Conservation (phyloP, 1,140 invertebrate genomes). For the Nilaparvata lugens region DNA sequence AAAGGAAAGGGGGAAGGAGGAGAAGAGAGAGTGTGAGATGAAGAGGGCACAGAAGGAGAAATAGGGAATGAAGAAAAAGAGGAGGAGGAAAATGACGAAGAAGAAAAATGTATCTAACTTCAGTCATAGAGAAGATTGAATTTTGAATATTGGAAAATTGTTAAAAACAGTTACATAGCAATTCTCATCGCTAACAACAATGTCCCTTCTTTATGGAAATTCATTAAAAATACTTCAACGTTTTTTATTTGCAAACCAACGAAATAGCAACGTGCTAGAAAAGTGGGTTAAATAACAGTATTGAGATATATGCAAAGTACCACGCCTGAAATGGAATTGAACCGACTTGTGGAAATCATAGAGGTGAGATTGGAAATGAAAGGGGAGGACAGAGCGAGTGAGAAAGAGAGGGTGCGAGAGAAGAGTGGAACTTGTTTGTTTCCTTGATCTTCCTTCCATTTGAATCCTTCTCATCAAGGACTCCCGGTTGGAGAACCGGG, state of each 20-base stretch:
- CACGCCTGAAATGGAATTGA: background rate
- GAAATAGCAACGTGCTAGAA: background rate
- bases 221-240: too few species aligned
- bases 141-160: too few species aligned
- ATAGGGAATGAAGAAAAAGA: too few species aligned
- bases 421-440: background rate
- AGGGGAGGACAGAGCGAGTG: slow-evolving; percentile 3
- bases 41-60: background rate
- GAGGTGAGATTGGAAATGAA: slow-evolving; percentile 6
- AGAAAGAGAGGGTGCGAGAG: background rate
- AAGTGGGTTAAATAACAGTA: background rate
- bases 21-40: background rate
- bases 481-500: background rate
- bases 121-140: too few species aligned
- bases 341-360: background rate
- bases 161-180: too few species aligned
- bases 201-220: too few species aligned
- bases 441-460: slow-evolving; percentile 6
- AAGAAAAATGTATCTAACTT: background rate
- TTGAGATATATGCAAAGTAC: background rate
- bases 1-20: background rate
- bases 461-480: background rate
- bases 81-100: too few species aligned
- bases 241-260: background rate
- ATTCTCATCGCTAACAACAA: too few species aligned